Evolutionary conservation across 2,888 invertebrate species (phyloP), one percentile per base, ranked within the genome.

Genomic region (Meliscaeva auricollis): DNA sequence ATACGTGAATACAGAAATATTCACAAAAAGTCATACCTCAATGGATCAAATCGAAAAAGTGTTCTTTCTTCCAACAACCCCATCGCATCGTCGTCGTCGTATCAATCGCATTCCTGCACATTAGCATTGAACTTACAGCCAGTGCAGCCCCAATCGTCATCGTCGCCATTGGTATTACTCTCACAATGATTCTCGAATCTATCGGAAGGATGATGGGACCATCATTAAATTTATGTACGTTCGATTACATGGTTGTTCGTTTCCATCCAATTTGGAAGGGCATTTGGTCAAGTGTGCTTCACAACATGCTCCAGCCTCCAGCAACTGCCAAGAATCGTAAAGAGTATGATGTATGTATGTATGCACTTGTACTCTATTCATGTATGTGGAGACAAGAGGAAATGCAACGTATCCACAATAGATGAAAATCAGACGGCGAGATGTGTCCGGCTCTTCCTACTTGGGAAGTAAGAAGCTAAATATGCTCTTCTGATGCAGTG

Each of bases 201-300:
- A 75, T 72, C 60, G 60, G 66, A 75, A 66, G 79, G 66, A 80
- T 70, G 70, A 70, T 84, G 64, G 80, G 80, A 56, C 80, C 66
- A 60, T 75, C 75, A 80, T 75, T 84, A 79, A 80, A 80, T 75
- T 75, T 80, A 80, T 72, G 69, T 80, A 76, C 74, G 78, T 83
- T 83, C 83, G 74, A 83, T 83, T 79, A 70, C 80, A 84, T 80
- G 58, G 79, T 60, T 66, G 74, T 79, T 58, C 70, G 75, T 75
- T 78, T 80, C 80, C 60, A 60, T 80, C 66, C 80, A 76, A 76
- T 80, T 84, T 72, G 54, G 70, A 66, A 50, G 52, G 70, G 75
- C 41, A 68, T 77, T 68, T 46, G 44, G 66, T 66, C 32, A 26
- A 54, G 56, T 70, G 79, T 35, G 35, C 66, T 66, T 66, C n/a